Percentiles rank a stretch among this genome's conserved stretches.
Evolutionary conservation across 2,888 invertebrate species (phyloP).

Genomic region (Xanthia togata): DNA sequence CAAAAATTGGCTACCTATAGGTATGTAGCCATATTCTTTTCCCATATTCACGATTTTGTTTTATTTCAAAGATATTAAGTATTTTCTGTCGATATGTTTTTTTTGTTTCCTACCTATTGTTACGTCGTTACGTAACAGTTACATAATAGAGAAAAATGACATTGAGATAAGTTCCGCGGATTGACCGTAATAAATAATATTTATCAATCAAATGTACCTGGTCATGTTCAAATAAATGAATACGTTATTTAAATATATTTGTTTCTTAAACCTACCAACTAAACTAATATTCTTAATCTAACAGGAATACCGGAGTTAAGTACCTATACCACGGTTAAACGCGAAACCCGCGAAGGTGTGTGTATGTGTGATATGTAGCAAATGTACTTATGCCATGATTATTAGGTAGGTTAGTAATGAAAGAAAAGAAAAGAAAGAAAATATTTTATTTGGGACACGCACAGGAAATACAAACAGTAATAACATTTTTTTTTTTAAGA

Average conservation of each 20-base stretch:
- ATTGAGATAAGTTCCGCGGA: not conserved
- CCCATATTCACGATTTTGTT: no score
- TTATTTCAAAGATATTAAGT: not conserved
- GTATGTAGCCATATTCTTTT: no score
- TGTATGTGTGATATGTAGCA: not conserved
- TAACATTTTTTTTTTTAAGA: no score
- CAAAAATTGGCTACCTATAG: not conserved
- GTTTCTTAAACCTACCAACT: not conserved
- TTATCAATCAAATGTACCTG: conserved; percentile 10
- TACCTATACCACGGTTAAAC: conserved; percentile 3
- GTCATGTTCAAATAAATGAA: not conserved
- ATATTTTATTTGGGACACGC: no score
- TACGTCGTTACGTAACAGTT: not conserved
- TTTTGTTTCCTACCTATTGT: not conserved
- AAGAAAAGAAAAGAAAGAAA: no score
- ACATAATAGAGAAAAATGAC: not conserved
- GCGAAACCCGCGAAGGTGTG: not conserved
- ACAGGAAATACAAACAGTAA: no score
- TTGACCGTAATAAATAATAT: conserved; percentile 17
- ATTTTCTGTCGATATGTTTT: not conserved
- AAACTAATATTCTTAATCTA: not conserved
- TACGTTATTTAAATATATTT: not conserved
- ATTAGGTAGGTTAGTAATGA: not conserved
- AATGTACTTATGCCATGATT: no score
- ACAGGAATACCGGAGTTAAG: not conserved